These are phyloP conservation scores for Habrosyne pyritoides DNA, from an alignment of 2,888 invertebrate species.

Conservation along the genomic window DNA sequence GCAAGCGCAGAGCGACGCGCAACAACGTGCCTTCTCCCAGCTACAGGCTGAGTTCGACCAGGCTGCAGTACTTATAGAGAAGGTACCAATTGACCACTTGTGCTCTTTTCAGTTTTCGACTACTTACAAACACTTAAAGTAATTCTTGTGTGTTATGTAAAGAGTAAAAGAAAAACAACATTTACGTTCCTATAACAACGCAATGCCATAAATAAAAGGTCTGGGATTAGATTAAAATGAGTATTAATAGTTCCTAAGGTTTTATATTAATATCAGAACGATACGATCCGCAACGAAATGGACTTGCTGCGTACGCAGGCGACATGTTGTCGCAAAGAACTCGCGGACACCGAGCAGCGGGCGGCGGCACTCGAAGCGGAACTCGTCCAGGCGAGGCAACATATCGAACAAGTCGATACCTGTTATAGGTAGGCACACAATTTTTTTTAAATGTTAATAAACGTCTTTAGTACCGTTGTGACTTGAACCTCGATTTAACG, in stretches of 20 bases:
- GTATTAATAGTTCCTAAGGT: too few relatives aligned
- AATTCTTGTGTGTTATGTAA: too few relatives aligned
- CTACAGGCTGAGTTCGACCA: constrained; percentile 43
- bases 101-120: too few relatives aligned
- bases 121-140: too few relatives aligned
- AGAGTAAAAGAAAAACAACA: too few relatives aligned
- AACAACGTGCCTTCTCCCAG: constrained; percentile 30
- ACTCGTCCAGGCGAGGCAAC: constrained; percentile 34
- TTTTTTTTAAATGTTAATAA: too few relatives aligned
- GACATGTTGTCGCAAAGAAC: constrained; percentile 40
- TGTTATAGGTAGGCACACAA: constrained; percentile 54
- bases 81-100: too few relatives aligned
- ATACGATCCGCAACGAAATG: constrained; percentile 41
- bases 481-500: too few relatives aligned
- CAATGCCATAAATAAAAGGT: too few relatives aligned
- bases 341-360: constrained; percentile 35
- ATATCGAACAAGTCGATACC: constrained; percentile 35
- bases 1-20: constrained; percentile 34
- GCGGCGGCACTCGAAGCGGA: constrained; percentile 38
- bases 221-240: too few relatives aligned
- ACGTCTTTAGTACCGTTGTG: too few relatives aligned
- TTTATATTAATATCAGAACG: neutral
- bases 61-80: constrained; percentile 14
- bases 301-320: constrained; percentile 37
- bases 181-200: too few relatives aligned